These are phyloP conservation scores for Oscheius myriophilus DNA, from an alignment of 2,888 invertebrate genomes.

Conservation along the genomic window DNA sequence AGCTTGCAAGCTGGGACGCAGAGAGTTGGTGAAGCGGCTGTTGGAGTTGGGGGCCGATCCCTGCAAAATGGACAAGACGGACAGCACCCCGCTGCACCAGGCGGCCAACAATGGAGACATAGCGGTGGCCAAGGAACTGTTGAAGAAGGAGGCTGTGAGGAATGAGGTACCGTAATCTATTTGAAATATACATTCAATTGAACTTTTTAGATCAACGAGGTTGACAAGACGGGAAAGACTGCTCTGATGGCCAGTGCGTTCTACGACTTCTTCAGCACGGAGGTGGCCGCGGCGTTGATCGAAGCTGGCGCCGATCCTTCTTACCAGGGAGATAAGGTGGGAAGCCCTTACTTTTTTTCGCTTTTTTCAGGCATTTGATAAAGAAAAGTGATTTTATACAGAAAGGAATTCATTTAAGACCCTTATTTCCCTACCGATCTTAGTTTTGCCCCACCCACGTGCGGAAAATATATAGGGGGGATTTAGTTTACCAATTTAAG, in stretches of 20 bases:
- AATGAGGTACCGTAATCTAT: constrained; percentile 14
- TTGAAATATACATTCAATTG: not conserved
- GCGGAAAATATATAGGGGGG: too few species aligned
- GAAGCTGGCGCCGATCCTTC: constrained; percentile 37
- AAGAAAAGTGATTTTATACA: too few species aligned
- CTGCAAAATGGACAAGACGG: constrained; percentile 44
- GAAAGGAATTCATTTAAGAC: too few species aligned
- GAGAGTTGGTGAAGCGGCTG: constrained; percentile 19
- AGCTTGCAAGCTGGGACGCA: constrained; percentile 20
- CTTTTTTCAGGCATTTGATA: too few species aligned
- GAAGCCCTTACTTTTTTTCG: not conserved
- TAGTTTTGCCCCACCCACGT: too few species aligned
- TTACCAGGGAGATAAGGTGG: constrained; percentile 36
- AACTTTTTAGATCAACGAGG: constrained; percentile 41
- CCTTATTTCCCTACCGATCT: too few species aligned
- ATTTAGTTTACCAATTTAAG: too few species aligned
- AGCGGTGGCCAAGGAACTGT: constrained; percentile 35
- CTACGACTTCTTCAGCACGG: constrained; percentile 8
- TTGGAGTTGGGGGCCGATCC: constrained; percentile 41
- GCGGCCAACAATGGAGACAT: constrained; percentile 43
- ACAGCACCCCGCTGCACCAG: constrained; percentile 51
- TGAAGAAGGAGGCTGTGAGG: constrained; percentile 34
- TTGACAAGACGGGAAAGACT: constrained; percentile 39
- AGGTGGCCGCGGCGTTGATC: constrained; percentile 29
- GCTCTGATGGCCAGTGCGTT: constrained; percentile 42